Evolutionary conservation across 2,797 vertebrate genomes (phyloP).

Genomic region (Sebastes iracundus): DNA sequence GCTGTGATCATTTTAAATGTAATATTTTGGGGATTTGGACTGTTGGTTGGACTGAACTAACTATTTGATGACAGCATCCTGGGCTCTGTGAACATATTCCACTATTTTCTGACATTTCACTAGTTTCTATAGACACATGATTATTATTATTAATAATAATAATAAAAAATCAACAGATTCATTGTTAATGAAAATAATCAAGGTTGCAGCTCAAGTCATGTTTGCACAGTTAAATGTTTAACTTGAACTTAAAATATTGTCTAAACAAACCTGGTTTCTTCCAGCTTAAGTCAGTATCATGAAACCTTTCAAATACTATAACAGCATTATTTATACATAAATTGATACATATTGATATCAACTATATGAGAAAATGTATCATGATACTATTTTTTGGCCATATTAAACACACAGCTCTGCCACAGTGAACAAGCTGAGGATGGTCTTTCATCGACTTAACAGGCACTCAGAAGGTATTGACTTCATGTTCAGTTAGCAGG

Average conservation of each 20-base stretch:
- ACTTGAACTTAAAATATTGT: background rate
- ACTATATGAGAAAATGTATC: background rate
- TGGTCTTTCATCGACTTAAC: background rate
- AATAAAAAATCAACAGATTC: background rate
- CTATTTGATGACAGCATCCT: too few relatives aligned
- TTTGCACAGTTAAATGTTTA: background rate
- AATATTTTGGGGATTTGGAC: background rate
- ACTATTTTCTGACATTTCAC: background rate
- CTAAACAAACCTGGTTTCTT: background rate
- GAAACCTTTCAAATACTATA: background rate
- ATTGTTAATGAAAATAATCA: background rate
- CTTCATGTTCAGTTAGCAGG: constrained; percentile 15
- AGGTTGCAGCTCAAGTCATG: background rate
- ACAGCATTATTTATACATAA: background rate
- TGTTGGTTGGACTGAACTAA: too few relatives aligned
- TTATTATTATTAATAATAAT: background rate
- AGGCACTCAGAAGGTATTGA: background rate
- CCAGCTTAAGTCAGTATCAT: background rate
- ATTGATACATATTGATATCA: background rate
- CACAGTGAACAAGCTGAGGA: background rate
- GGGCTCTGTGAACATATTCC: background rate
- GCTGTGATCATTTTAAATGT: background rate
- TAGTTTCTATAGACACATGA: too few relatives aligned
- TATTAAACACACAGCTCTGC: background rate
- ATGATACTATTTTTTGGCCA: background rate